Base-by-base conservation (phyloP, 1,140 invertebrate genomes). In the Adelges cooleyi region DNA sequence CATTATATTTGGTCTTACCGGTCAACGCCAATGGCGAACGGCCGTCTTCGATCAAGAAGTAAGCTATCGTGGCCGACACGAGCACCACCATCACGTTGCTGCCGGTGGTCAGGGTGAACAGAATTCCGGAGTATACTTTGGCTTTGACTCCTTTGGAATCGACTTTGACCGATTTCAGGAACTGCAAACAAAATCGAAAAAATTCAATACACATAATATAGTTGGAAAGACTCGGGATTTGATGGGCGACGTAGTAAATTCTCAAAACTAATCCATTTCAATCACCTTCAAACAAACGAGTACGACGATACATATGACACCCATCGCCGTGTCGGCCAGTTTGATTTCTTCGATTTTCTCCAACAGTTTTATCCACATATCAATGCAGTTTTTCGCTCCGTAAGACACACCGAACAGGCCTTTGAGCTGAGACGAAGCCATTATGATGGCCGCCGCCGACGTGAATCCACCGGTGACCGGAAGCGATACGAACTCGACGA, bases 391-490 rank as follows among this genome's bases (percentile, higher is more conserved):
- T 68, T 85, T 80, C 1, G 80, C 79, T 38, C 77, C 77, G 56
- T 82, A 83, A 56, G 75, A 79, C 2, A 90, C 73, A 0, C 86
- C 87, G 4, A 89, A 74, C 2, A 90, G 72, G 22, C 80, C 80
- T 71, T 87, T 92, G 10, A 92, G 76, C 76, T 94, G 90, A 2
- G 87, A 84, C 23, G 84, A 83, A 1, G 85, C 86, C 65, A 93
- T 91, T 0, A 87, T 90, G 2, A 93, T 75, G 13, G 90, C 88
- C 0, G 89, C 88, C 0, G 90, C 90, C 6, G 89, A 89, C 11
- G 89, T 92, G 71, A 93, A 93, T 2, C 89, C 89, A 56, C 83
- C 85, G 27, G 91, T 88, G 1, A 92, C 90, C 15, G 90, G 86
- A 42, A 84, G 76, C 1, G 89, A 92, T 18, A 93, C 88, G 72